Evolutionary conservation across 2,888 invertebrate species (phyloP).

Genomic region (Parnassius smintheus): DNA sequence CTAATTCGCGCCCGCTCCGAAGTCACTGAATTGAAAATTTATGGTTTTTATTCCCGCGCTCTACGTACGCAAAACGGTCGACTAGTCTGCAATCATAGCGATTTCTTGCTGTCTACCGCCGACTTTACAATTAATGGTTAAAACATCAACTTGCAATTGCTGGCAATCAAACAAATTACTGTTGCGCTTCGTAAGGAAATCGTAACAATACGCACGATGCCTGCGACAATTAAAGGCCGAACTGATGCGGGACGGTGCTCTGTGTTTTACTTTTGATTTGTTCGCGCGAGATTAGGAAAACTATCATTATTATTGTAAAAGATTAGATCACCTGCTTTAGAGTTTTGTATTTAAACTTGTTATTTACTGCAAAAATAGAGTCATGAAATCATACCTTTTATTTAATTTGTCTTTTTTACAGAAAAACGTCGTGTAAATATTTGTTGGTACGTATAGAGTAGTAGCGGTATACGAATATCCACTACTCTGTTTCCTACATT

Average conservation of each 20-base stretch:
- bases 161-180: conserved; percentile 73
- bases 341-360: too few species aligned
- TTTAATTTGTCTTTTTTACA: too few species aligned
- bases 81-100: conserved; percentile 57
- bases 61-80: conserved; percentile 46
- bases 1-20: conserved; percentile 46
- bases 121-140: conserved; percentile 66
- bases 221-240: conserved; percentile 71
- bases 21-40: conserved; percentile 57
- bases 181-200: conserved; percentile 69
- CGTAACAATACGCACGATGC: conserved; percentile 63
- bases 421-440: too few species aligned
- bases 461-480: too few species aligned
- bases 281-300: conserved; percentile 10
- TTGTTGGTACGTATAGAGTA: too few species aligned
- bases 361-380: too few species aligned
- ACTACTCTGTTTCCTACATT: too few species aligned
- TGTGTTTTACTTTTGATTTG: conserved; percentile 38
- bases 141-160: conserved; percentile 69
- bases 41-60: conserved; percentile 52
- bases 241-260: conserved; percentile 54
- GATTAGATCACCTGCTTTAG: too few species aligned
- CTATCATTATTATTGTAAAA: too few species aligned
- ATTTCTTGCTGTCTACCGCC: conserved; percentile 59
- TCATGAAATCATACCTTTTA: too few species aligned